Percentiles rank a stretch among this genome's conserved stretches.
phyloP scores from a whole-genome alignment of 2,888 invertebrate genomes.

The Ochlodes sylvanus region DNA sequence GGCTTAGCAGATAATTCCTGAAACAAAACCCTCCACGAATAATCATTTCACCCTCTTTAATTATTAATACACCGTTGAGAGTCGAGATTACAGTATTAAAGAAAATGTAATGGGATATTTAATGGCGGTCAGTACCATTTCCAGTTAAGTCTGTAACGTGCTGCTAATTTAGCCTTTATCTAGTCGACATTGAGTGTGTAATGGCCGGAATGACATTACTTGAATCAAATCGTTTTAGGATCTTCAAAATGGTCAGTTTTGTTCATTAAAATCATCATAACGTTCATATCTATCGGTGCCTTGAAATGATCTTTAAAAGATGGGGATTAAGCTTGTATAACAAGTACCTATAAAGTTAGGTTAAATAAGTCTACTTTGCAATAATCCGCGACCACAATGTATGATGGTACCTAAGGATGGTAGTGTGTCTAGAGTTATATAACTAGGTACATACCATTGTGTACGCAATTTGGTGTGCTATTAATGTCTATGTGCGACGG shows the following conservation, averaged over 20 bases:
- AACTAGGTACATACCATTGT: too few species aligned
- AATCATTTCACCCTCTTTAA: conserved; percentile 70
- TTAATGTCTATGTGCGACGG: too few species aligned
- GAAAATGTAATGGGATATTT: conserved; percentile 54
- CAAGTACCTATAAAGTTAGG: too few species aligned
- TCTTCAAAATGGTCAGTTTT: neutral
- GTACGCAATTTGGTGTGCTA: too few species aligned
- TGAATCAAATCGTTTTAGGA: conserved; percentile 4
- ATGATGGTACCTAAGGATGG: too few species aligned
- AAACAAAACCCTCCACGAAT: conserved; percentile 62
- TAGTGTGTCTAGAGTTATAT: too few species aligned
- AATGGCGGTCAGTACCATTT: conserved; percentile 42
- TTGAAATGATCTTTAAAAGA: too few species aligned
- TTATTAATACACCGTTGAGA: conserved; percentile 72
- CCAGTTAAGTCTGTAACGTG: conserved; percentile 27
- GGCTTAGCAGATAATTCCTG: conserved; percentile 63
- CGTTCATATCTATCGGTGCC: neutral
- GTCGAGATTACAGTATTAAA: conserved; percentile 65
- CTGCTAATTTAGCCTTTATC: conserved; percentile 27
- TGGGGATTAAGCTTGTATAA: too few species aligned
- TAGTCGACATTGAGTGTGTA: conserved; percentile 21
- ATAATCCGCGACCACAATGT: too few species aligned
- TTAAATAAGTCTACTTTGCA: too few species aligned
- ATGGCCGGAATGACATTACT: conserved; percentile 23
- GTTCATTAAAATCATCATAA: neutral